Base-by-base conservation (phyloP, 2,888 invertebrate genomes). In the Xiphydria camelus region DNA sequence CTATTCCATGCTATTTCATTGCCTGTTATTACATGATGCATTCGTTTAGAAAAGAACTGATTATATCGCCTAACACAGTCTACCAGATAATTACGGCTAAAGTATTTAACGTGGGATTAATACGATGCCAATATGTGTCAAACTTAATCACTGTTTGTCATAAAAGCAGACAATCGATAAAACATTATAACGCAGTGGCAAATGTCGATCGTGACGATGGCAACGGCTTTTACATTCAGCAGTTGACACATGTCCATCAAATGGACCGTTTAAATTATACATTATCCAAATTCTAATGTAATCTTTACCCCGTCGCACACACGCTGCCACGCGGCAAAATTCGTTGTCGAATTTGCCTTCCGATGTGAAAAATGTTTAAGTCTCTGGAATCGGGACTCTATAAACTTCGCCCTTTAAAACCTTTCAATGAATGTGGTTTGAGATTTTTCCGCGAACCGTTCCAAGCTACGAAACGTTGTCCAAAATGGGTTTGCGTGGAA, bases 401-500 rank as follows among this genome's bases (percentile, higher is more conserved):
- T 12, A 59, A 49, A 38, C 20, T 61, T 21, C 22, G 40, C 4
- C 36, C 47, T 4, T 12, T 36, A 3, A 60, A 51, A 46, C 31
- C 56, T 4, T 57, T 65, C 19, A 53, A 59, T 25, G 34, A 55
- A 4, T 57, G 59, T 26, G 51, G 44, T 10, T 15, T 44, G 7
- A 49, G 58, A 37, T 2, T 37, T 21, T 10, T 64, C 7, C 61
- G 68, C 12, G 68, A 68, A 44, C 68, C 67, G 0, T 54, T 62
- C 19, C 63, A 68, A 33, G 66, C 69, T 0, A 40, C 68, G 7
- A 64, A 59, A 44, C 59, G 67, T 45, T 70, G 70, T 53, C 70
- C 70, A 5, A 51, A 53, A 55, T 70, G 70, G 70, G 70, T 69
- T 6, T 70, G 70, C 36, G 68, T 68, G 7, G 70, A 70, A 43